Evolutionary conservation across 2,797 vertebrate species (phyloP), one percentile per base, ranked within the genome.

Genomic region (Eutrigla gurnardus): DNA sequence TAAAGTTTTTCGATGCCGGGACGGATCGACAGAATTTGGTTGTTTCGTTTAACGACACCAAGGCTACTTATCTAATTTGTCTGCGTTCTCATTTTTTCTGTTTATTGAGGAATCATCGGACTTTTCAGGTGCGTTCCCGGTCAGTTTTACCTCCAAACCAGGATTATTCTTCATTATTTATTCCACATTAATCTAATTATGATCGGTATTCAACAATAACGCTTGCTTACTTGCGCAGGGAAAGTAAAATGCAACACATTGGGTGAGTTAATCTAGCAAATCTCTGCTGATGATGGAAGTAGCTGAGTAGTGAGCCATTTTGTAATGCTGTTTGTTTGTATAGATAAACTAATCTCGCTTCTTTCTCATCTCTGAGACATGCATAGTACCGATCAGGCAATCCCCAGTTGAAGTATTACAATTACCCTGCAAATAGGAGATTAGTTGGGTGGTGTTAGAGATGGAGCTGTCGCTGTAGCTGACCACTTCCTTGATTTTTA

Each of bases 401-500:
- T 25, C 25, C 25, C 2, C 8, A 42, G 40, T 6, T 9, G 12
- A 42, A 42, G 40, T 7, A 7, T 42, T 9, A 9, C 11, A 11
- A 43, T 43, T 13, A 43, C 13, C 42, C 42, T 43, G 42, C 10
- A 43, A 43, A 13, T 12, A 43, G 42, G 42, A 43, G 40, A 9
- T 42, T 42, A 7, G 8, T 42, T 42, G 40, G 6, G 40, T 42
- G 5, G 25, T 25, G 25, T 25, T 25, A 25, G 17, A 40, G 25
- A n/a, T 58, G 46, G 18, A 42, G 25, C 25, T 25, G 25, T 25
- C 1, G 25, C 25, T 25, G 25, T 25, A 25, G 25, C 37, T 52
- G 35, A 65, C 15, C 5, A 1, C 18, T 43, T 36, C 65, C 45
- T 55, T 65, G 53, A 77, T 76, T 64, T 74, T 54, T 46, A 33